Percentiles rank a stretch among this genome's conserved stretches.
These are phyloP conservation scores for Meloidogyne chitwoodi DNA, from an alignment of 1,140 invertebrate species.

Conservation along the genomic window DNA sequence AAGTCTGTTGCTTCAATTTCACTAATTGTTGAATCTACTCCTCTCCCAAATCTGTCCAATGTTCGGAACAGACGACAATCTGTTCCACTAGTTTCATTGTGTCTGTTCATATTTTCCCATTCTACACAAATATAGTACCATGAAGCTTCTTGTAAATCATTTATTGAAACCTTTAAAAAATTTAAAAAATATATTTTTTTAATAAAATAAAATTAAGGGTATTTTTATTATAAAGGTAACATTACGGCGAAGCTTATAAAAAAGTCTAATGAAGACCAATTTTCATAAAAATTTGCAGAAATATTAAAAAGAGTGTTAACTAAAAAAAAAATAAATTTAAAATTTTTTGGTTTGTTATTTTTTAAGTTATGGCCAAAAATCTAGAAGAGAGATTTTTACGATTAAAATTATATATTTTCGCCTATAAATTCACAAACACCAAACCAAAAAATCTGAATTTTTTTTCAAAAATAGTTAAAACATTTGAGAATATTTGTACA, in stretches of 20 bases:
- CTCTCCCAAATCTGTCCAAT: slow-evolving; percentile 41
- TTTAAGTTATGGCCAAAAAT: no score
- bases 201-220: background rate
- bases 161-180: slow-evolving; percentile 30
- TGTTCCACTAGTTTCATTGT: slow-evolving; percentile 48
- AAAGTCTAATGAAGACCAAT: background rate
- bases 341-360: no score
- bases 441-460: no score
- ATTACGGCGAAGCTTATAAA: background rate
- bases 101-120: slow-evolving; percentile 48
- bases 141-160: slow-evolving; percentile 27
- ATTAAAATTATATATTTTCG: no score
- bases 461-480: no score
- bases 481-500: no score
- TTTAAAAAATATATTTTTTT: no score
- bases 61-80: slow-evolving; percentile 43
- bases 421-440: no score
- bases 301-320: background rate
- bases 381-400: no score
- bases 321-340: no score
- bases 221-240: background rate
- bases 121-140: slow-evolving; percentile 49
- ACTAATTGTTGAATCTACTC: slow-evolving; percentile 32
- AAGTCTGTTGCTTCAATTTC: slow-evolving; percentile 44
- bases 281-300: background rate